These are phyloP conservation scores for Zaprionus obscuricornis DNA, from an alignment of 2,888 invertebrate species.

Conservation along the genomic window DNA sequence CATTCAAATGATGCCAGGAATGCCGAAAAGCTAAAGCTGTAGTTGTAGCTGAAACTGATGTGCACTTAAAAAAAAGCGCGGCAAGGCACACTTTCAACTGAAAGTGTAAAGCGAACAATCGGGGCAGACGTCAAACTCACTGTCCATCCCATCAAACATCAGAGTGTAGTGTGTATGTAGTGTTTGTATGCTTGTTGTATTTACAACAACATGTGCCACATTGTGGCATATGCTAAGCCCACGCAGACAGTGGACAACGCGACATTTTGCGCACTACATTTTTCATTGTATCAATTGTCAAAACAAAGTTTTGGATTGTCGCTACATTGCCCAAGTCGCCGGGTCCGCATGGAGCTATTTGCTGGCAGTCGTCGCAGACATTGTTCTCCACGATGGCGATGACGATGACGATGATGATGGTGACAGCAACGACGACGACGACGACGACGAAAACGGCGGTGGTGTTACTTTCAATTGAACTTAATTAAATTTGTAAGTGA, in stretches of 20 bases:
- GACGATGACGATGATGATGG: slow-evolving; percentile 11
- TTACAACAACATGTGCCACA: slow-evolving; percentile 10
- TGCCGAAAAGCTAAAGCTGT: too few relatives aligned
- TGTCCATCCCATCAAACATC: slow-evolving; percentile 18
- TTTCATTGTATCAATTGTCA: slow-evolving; percentile 79
- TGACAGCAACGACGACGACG: slow-evolving; percentile 5
- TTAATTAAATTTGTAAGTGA: slow-evolving; percentile 84
- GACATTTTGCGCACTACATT: slow-evolving; percentile 66
- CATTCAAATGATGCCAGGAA: slow-evolving; percentile 69
- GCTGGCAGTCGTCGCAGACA: not conserved
- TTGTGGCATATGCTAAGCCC: slow-evolving; percentile 33
- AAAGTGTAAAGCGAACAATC: slow-evolving; percentile 68
- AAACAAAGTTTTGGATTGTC: slow-evolving; percentile 76
- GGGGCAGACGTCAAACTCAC: slow-evolving; percentile 55
- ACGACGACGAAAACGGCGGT: slow-evolving; percentile 44
- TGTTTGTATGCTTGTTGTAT: too few relatives aligned
- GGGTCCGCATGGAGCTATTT: slow-evolving; percentile 28
- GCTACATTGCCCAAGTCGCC: slow-evolving; percentile 51
- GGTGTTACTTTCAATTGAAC: slow-evolving; percentile 82
- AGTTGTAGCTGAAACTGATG: too few relatives aligned
- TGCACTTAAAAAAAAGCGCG: too few relatives aligned
- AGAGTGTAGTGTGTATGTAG: too few relatives aligned
- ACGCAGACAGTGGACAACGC: slow-evolving; percentile 55
- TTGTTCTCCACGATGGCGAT: slow-evolving; percentile 5
- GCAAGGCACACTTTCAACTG: too few relatives aligned